These are phyloP conservation scores for Agrenia bidenticulata DNA, from an alignment of 2,888 invertebrate species.

Conservation along the genomic window DNA sequence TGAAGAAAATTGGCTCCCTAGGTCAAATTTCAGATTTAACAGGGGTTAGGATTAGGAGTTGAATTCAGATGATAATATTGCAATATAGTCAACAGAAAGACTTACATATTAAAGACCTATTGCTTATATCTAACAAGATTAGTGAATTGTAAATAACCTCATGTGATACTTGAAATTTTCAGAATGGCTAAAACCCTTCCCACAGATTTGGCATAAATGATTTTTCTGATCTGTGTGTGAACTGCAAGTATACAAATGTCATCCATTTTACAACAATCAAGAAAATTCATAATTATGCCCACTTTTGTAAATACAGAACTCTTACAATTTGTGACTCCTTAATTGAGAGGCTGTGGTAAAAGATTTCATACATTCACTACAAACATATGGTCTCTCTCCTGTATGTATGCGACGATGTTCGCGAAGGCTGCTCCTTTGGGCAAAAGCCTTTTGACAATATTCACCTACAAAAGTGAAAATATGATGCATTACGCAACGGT, in stretches of 20 bases:
- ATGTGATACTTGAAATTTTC: slow-evolving; percentile 67
- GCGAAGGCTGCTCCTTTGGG: slow-evolving; percentile 74
- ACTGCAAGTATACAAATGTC: slow-evolving; percentile 11
- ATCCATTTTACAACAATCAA: background rate
- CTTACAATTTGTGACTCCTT: slow-evolving; percentile 45
- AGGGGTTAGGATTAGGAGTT: no score
- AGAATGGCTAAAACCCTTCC: slow-evolving; percentile 39
- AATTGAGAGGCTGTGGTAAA: slow-evolving; percentile 47
- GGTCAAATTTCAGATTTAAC: no score
- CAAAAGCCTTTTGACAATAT: slow-evolving; percentile 71
- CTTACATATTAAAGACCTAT: background rate
- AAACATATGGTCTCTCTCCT: slow-evolving; percentile 75
- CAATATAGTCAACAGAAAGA: no score
- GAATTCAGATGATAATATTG: no score
- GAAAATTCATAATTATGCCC: slow-evolving; percentile 3
- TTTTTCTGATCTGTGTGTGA: slow-evolving; percentile 28
- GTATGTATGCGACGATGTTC: slow-evolving; percentile 73
- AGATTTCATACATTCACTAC: slow-evolving; percentile 58
- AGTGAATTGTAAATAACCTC: slow-evolving; percentile 59
- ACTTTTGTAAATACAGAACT: no score
- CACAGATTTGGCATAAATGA: slow-evolving; percentile 43
- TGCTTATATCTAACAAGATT: slow-evolving; percentile 63
- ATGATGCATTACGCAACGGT: no score
- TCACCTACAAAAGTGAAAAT: slow-evolving; percentile 10
- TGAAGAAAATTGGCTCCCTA: no score